phyloP scores from a whole-genome alignment of 2,797 vertebrate genomes.

The Esox masquinongy region DNA sequence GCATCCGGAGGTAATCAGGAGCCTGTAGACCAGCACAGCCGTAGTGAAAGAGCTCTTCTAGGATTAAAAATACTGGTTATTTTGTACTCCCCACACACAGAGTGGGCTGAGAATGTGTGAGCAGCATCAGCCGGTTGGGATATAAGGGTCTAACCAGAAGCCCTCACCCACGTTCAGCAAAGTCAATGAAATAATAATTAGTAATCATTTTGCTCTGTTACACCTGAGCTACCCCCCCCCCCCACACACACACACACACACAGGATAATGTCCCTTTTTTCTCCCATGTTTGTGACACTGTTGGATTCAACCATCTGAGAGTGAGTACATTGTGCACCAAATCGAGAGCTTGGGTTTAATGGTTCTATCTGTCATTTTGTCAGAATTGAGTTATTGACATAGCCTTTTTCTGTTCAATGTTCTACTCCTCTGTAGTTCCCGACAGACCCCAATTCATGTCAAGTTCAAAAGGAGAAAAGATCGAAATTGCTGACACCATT shows the following conservation, averaged over 20 bases:
- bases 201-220: constrained; percentile 44
- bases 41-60: too few relatives aligned
- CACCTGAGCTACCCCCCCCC: constrained; percentile 41
- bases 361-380: too few relatives aligned
- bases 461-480: constrained; percentile 31
- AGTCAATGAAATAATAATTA: constrained; percentile 64
- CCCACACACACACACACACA: constrained; percentile 52
- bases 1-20: too few relatives aligned
- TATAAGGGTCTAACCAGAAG: constrained; percentile 1
- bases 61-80: background rate
- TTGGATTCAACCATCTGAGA: constrained; percentile 54
- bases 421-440: too few relatives aligned
- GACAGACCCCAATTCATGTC: too few relatives aligned
- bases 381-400: too few relatives aligned
- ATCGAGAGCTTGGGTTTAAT: too few relatives aligned
- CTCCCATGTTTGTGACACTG: constrained; percentile 51
- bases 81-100: background rate
- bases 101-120: background rate
- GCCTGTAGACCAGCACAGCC: too few relatives aligned
- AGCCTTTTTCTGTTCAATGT: too few relatives aligned
- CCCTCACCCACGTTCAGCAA: constrained; percentile 22
- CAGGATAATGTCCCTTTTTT: constrained; percentile 60
- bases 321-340: background rate
- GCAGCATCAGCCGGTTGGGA: constrained; percentile 40
- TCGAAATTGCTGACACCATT: too few relatives aligned